Evolutionary conservation across 1,140 invertebrate species (phyloP).

Genomic region (Phortica variegata): DNA sequence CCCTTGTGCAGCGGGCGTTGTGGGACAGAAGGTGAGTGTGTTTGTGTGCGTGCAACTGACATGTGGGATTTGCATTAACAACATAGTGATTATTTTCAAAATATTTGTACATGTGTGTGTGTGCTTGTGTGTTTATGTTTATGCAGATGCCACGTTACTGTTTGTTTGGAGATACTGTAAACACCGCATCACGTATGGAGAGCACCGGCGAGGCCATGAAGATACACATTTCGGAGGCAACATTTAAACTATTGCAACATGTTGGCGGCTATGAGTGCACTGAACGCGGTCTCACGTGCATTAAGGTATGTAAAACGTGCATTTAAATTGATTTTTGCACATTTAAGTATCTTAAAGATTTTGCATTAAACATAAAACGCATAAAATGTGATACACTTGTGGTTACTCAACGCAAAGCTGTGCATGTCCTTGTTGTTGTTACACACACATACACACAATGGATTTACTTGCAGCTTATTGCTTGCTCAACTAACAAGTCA

Average conservation of each 20-base stretch:
- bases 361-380: too few relatives aligned
- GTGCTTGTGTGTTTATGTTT: not conserved
- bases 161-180: slow-evolving; percentile 91
- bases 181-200: slow-evolving; percentile 87
- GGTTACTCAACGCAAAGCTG: too few relatives aligned
- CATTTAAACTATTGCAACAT: slow-evolving; percentile 67
- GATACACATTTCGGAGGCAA: slow-evolving; percentile 90
- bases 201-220: slow-evolving; percentile 81
- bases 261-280: slow-evolving; percentile 62
- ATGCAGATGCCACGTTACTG: slow-evolving; percentile 84
- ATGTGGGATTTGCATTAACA: not conserved
- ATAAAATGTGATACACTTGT: too few relatives aligned
- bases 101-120: not conserved
- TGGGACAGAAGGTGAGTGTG: slow-evolving; percentile 70
- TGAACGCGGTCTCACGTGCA: slow-evolving; percentile 67
- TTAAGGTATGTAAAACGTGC: too few relatives aligned
- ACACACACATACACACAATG: too few relatives aligned
- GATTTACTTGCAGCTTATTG: too few relatives aligned
- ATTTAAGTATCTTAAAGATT: too few relatives aligned
- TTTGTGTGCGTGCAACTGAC: too few relatives aligned
- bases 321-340: too few relatives aligned
- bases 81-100: not conserved
- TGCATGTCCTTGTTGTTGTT: too few relatives aligned
- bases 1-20: slow-evolving; percentile 80
- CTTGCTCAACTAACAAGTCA: too few relatives aligned